phyloP scores from a whole-genome alignment of 2,113 vertebrate species.

The Synchiropus splendidus region DNA sequence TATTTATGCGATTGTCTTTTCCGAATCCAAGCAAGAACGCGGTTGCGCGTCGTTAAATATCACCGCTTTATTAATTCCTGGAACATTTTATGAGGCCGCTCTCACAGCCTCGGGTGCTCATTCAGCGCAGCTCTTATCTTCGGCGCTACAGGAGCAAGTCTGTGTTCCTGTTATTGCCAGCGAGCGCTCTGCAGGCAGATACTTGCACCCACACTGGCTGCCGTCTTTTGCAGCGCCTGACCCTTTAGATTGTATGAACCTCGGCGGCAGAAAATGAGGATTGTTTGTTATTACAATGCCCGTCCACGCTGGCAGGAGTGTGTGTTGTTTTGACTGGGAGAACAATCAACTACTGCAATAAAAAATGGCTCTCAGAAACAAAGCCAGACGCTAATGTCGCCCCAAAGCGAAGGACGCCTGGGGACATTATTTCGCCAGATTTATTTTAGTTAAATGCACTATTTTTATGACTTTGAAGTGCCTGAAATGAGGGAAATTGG shows the following conservation, averaged over 20 bases:
- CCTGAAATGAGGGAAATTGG: too few relatives aligned
- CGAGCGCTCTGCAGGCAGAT: constrained; percentile 26
- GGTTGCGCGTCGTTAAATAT: constrained; percentile 7
- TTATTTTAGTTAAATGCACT: too few relatives aligned
- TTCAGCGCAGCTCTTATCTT: constrained; percentile 58
- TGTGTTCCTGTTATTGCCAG: constrained; percentile 68
- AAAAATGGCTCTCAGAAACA: constrained; percentile 7
- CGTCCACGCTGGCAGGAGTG: constrained; percentile 34
- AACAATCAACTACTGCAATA: constrained; percentile 57
- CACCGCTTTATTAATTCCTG: constrained; percentile 21
- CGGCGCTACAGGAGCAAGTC: constrained; percentile 47
- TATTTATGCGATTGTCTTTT: neutral
- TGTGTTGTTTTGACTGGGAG: constrained; percentile 55
- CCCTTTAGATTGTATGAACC: constrained; percentile 42
- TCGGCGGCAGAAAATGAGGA: constrained; percentile 31
- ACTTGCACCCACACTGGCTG: constrained; percentile 28
- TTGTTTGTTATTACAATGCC: constrained; percentile 61
- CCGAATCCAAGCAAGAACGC: neutral
- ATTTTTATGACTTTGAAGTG: too few relatives aligned
- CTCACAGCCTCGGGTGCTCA: constrained; percentile 20
- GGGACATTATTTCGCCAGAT: too few relatives aligned
- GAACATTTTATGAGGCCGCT: constrained; percentile 13
- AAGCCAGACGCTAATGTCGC: too few relatives aligned
- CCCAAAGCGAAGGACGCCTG: too few relatives aligned
- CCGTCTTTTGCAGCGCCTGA: constrained; percentile 21